Evolutionary conservation across 2,113 vertebrate species (phyloP).

Genomic region (Neoarius graeffei): DNA sequence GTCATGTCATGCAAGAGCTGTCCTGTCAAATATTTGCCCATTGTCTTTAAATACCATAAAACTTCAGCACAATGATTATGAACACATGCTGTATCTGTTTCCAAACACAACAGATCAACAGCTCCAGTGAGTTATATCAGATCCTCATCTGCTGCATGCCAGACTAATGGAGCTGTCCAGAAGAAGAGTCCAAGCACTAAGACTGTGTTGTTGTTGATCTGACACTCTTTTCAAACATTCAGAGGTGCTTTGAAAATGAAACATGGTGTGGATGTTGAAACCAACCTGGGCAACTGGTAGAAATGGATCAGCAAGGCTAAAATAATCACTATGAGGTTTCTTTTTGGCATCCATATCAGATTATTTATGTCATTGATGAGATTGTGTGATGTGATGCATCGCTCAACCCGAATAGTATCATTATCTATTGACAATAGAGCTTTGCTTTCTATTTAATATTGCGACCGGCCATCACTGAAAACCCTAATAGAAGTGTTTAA

Average conservation of each 20-base stretch:
- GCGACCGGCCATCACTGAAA: background rate
- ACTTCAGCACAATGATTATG: background rate
- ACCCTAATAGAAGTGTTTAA: background rate
- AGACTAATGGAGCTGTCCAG: background rate
- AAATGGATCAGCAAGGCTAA: background rate
- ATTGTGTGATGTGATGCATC: background rate
- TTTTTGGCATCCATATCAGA: background rate
- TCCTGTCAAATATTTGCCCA: background rate
- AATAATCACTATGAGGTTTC: background rate
- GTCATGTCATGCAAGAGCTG: background rate
- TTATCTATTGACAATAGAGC: background rate
- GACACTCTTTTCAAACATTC: background rate
- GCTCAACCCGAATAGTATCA: background rate
- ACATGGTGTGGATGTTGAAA: background rate
- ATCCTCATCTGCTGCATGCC: background rate
- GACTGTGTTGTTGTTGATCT: background rate
- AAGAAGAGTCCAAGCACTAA: background rate
- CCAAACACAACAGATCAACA: background rate
- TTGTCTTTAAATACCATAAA: background rate
- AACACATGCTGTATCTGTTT: conserved; percentile 3
- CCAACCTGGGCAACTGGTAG: background rate
- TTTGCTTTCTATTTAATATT: background rate
- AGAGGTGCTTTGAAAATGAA: background rate
- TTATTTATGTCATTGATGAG: background rate
- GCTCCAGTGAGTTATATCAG: background rate